A percentile compares a stretch with the other conserved stretches of the same genome.
These are phyloP conservation scores for Clarias pachynema DNA, from an alignment of 2,797 vertebrate genomes.

Conservation along the genomic window DNA sequence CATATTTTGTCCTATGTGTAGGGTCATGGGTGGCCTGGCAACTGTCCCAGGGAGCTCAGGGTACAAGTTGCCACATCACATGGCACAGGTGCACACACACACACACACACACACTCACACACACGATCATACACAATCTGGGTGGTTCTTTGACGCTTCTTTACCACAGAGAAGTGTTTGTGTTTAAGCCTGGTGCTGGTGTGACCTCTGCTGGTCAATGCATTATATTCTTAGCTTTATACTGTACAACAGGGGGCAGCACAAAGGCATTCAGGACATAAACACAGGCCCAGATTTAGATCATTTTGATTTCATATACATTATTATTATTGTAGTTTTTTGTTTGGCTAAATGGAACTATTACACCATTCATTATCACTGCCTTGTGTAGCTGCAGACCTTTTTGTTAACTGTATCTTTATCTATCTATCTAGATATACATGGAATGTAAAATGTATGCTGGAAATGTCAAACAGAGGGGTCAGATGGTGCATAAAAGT, in stretches of 20 bases:
- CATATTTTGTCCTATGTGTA: too few relatives aligned
- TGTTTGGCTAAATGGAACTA: not conserved
- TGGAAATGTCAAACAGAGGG: not conserved
- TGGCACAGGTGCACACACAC: too few relatives aligned
- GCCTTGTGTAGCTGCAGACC: not conserved
- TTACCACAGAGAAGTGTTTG: not conserved
- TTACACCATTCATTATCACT: not conserved
- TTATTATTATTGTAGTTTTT: not conserved
- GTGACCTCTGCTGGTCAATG: constrained; percentile 46
- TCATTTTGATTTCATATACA: not conserved
- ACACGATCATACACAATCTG: not conserved
- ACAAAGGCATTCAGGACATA: not conserved
- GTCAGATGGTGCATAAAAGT: not conserved
- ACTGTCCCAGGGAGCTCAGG: too few relatives aligned
- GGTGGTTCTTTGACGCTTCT: not conserved
- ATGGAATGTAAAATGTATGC: not conserved
- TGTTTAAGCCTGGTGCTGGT: constrained; percentile 32
- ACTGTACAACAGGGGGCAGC: constrained; percentile 14
- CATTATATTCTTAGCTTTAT: not conserved
- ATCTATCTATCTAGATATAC: not conserved
- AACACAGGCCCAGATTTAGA: not conserved
- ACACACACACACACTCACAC: too few relatives aligned
- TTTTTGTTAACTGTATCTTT: not conserved
- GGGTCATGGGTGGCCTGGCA: too few relatives aligned
- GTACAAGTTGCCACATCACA: too few relatives aligned